Evolutionary conservation across 2,113 vertebrate genomes (phyloP).

Genomic region (Tetrao urogallus): DNA sequence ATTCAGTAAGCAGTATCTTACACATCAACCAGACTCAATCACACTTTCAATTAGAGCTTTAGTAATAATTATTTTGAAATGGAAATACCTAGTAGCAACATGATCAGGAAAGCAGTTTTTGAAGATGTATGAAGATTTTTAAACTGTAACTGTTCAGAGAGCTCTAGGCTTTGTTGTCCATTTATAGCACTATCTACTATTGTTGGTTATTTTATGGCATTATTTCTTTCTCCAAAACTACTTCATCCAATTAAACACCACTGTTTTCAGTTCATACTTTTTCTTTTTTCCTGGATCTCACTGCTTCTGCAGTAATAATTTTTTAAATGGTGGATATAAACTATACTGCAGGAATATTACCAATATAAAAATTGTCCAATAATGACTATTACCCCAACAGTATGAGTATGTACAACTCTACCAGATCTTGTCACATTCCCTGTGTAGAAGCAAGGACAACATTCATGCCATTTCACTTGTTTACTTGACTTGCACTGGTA

Average conservation of each 20-base stretch:
- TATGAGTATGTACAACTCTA: not conserved
- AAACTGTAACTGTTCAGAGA: not conserved
- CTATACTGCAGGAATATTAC: not conserved
- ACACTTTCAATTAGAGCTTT: not conserved
- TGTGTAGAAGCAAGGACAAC: not conserved
- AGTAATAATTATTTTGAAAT: not conserved
- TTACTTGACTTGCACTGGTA: not conserved
- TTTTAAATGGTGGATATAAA: not conserved
- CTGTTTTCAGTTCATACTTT: too few species aligned
- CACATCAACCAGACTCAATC: not conserved
- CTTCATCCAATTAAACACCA: not conserved
- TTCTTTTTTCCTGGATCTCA: not conserved
- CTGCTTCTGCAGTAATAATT: not conserved
- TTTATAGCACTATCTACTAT: slow-evolving; percentile 11
- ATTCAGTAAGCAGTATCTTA: not conserved
- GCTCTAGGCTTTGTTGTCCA: not conserved
- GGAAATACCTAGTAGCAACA: not conserved
- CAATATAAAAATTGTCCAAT: not conserved
- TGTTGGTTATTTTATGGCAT: slow-evolving; percentile 2
- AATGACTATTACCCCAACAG: not conserved
- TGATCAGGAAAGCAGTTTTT: not conserved
- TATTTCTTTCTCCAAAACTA: not conserved
- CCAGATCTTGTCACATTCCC: not conserved
- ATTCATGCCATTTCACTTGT: not conserved
- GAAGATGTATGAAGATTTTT: not conserved